phyloP scores from a whole-genome alignment of 2,888 invertebrate genomes.

The Polydrusus pterygomalis region DNA sequence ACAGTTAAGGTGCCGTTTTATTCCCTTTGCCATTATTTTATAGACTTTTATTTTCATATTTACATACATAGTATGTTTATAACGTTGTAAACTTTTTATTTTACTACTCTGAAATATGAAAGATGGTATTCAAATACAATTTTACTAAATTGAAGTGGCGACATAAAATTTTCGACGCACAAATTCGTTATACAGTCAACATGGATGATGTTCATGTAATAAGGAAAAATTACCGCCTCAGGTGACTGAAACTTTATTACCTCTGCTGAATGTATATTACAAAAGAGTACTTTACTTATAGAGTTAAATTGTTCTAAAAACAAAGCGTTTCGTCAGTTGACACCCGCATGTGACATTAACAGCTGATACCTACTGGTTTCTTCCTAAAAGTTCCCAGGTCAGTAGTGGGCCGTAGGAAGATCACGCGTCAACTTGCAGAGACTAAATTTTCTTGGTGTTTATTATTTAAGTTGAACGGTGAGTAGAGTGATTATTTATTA shows the following conservation, averaged over 20 bases:
- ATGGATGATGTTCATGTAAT: neutral
- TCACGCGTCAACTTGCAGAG: no score
- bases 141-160: slow-evolving; percentile 35
- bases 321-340: no score
- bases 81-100: slow-evolving; percentile 46
- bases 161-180: slow-evolving; percentile 6
- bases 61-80: slow-evolving; percentile 55
- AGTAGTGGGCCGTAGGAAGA: no score
- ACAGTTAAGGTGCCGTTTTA: slow-evolving; percentile 53
- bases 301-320: no score
- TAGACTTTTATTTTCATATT: slow-evolving; percentile 52
- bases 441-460: no score
- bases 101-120: slow-evolving; percentile 31
- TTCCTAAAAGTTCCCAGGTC: no score
- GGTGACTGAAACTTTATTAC: neutral
- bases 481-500: no score
- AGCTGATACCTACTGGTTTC: no score
- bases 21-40: slow-evolving; percentile 53
- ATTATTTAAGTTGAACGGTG: no score
- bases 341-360: no score
- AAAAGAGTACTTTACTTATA: no score
- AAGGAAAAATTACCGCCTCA: neutral
- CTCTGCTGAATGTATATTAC: neutral
- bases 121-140: slow-evolving; percentile 36
- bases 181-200: neutral